phyloP scores from a whole-genome alignment of 1,140 invertebrate genomes.

The Scaptomyza pallida region DNA sequence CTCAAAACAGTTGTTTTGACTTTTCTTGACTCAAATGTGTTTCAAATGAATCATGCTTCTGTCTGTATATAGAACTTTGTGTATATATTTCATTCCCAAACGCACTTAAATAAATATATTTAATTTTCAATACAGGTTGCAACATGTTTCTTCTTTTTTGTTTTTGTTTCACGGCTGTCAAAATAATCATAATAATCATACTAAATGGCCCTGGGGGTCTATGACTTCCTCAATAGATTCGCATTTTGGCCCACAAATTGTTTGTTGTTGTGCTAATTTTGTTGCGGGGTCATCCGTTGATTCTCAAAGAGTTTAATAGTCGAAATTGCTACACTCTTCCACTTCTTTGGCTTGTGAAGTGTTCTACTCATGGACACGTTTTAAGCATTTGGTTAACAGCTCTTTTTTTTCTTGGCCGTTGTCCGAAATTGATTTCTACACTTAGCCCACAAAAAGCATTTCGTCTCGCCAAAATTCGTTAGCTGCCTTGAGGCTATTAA shows the following conservation, averaged over 20 bases:
- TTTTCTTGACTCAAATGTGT: conserved; percentile 31
- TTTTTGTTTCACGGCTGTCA: conserved; percentile 9
- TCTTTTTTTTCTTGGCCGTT: conserved; percentile 22
- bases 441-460: conserved; percentile 35
- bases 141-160: no score
- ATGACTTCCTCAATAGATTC: conserved; percentile 19
- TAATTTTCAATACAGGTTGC: background rate
- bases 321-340: conserved; percentile 1
- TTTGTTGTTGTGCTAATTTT: conserved; percentile 21
- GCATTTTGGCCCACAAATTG: background rate
- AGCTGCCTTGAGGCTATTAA: conserved; percentile 3
- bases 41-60: conserved; percentile 17
- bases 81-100: background rate
- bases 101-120: conserved; percentile 28
- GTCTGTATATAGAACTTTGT: no score
- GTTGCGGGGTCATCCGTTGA: conserved; percentile 7
- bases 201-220: conserved; percentile 16
- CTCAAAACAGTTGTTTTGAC: conserved; percentile 23
- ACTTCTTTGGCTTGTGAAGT: conserved; percentile 19
- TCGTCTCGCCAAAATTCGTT: conserved; percentile 13
- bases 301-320: conserved; percentile 1
- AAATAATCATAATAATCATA: background rate
- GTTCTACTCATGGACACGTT: conserved; percentile 41
- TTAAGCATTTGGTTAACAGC: conserved; percentile 38
- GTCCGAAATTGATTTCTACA: conserved; percentile 39